A percentile compares a stretch with the other conserved stretches of the same genome.
phyloP scores from a whole-genome alignment of 37 sponge, comb jelly and placozoan species.

The Axinella damicornis region DNA sequence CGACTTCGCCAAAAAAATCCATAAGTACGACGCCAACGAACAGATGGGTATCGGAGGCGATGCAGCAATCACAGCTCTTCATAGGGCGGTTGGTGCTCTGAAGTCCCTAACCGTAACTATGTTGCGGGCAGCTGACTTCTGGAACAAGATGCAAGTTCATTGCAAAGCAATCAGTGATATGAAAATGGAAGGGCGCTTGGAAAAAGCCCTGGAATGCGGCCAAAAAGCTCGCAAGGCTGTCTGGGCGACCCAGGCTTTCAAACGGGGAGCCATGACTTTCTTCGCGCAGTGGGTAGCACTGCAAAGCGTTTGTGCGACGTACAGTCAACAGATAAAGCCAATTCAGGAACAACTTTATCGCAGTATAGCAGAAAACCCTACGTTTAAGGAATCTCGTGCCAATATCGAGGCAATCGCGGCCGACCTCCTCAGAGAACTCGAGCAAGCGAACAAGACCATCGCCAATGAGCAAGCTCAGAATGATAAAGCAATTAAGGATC shows the following conservation, averaged over 20 bases:
- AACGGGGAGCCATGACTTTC: constrained; percentile 15
- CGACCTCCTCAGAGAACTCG: too few relatives aligned
- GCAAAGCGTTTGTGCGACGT: constrained; percentile 5
- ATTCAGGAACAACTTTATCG: constrained; percentile 25
- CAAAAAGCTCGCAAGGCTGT: not conserved
- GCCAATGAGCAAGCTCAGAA: too few relatives aligned
- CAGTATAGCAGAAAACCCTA: constrained; percentile 21
- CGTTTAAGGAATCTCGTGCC: not conserved
- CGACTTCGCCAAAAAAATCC: constrained; percentile 33
- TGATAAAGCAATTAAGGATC: too few relatives aligned
- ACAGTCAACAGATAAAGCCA: constrained; percentile 7
- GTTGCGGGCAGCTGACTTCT: constrained; percentile 58
- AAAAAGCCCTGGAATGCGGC: not conserved
- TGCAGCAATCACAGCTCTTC: constrained; percentile 43
- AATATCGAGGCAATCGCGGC: too few relatives aligned
- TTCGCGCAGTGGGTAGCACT: constrained; percentile 46
- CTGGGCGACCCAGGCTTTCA: constrained; percentile 16
- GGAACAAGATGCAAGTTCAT: constrained; percentile 55
- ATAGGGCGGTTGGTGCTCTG: constrained; percentile 47
- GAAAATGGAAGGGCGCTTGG: not conserved
- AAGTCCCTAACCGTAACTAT: constrained; percentile 51
- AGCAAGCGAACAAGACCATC: too few relatives aligned
- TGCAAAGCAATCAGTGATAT: not conserved
- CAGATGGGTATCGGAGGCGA: constrained; percentile 20
- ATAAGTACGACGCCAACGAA: constrained; percentile 20